These are phyloP conservation scores for Vulpes lagopus DNA, from an alignment of 2,113 vertebrate genomes.

Conservation along the genomic window DNA sequence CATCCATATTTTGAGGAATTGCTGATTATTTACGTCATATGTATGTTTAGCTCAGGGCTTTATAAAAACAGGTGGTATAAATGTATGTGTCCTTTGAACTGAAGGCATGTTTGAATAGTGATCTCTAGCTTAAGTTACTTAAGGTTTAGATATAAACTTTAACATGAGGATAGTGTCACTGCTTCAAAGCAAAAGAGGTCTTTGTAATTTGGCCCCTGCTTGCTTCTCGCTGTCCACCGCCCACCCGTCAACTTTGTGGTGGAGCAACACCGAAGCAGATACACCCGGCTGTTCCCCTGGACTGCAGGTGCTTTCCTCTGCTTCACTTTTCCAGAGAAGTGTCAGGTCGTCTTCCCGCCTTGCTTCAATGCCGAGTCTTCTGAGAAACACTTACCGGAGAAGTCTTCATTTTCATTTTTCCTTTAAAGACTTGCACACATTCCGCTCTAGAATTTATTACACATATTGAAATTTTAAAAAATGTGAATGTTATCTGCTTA, in stretches of 20 bases:
- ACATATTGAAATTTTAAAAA: background rate
- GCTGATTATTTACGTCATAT: background rate
- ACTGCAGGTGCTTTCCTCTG: rapidly evolving
- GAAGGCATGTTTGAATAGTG: background rate
- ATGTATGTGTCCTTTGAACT: background rate
- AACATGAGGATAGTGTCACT: background rate
- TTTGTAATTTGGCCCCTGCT: background rate
- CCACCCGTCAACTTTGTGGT: rapidly evolving
- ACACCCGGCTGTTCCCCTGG: rapidly evolving
- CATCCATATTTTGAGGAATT: background rate
- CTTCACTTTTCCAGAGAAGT: background rate
- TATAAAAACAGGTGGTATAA: background rate
- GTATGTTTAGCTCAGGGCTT: background rate
- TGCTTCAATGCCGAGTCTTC: background rate
- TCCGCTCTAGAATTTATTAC: background rate
- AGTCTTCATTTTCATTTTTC: background rate
- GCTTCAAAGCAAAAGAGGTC: background rate
- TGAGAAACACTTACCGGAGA: rapidly evolving
- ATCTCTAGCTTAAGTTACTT: background rate
- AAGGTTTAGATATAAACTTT: background rate
- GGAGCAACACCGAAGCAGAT: rapidly evolving
- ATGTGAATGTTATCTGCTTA: background rate
- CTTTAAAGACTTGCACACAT: background rate
- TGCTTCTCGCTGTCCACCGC: rapidly evolving
- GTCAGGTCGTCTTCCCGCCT: too few species aligned